These are phyloP conservation scores for Malurus leucopterus DNA, from an alignment of 2,797 vertebrate species.

Conservation along the genomic window DNA sequence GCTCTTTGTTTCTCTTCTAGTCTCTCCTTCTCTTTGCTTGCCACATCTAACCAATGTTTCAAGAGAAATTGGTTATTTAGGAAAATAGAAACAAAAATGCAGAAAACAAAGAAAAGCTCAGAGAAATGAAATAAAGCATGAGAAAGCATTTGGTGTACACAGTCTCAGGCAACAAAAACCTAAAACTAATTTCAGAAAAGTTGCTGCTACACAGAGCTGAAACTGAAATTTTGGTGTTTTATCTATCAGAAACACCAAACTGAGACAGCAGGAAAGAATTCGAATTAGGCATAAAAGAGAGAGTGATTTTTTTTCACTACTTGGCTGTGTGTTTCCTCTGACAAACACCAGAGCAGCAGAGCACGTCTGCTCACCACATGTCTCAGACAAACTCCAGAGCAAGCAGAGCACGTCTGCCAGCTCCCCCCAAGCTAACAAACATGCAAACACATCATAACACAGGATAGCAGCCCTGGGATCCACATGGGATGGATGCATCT, in stretches of 20 bases:
- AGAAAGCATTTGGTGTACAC: neutral
- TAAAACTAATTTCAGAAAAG: neutral
- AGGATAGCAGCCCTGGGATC: neutral
- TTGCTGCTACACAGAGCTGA: neutral
- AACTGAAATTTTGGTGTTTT: neutral
- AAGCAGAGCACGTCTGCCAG: neutral
- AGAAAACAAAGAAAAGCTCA: neutral
- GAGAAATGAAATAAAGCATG: neutral
- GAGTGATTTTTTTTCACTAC: neutral
- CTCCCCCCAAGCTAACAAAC: neutral
- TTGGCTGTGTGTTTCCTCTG: neutral
- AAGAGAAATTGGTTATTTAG: neutral
- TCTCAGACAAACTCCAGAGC: neutral
- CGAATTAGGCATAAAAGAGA: neutral
- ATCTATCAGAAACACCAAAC: neutral
- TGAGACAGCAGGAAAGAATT: neutral
- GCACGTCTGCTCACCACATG: neutral
- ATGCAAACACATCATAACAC: neutral
- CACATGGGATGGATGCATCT: neutral
- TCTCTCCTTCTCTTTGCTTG: constrained; percentile 89
- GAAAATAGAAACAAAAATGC: neutral
- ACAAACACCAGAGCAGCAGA: neutral
- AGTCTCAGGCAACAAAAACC: neutral
- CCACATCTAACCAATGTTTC: constrained; percentile 78
- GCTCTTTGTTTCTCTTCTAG: constrained; percentile 94